Base-by-base conservation (phyloP, 2,113 vertebrate species). In the Neofelis nebulosa region DNA sequence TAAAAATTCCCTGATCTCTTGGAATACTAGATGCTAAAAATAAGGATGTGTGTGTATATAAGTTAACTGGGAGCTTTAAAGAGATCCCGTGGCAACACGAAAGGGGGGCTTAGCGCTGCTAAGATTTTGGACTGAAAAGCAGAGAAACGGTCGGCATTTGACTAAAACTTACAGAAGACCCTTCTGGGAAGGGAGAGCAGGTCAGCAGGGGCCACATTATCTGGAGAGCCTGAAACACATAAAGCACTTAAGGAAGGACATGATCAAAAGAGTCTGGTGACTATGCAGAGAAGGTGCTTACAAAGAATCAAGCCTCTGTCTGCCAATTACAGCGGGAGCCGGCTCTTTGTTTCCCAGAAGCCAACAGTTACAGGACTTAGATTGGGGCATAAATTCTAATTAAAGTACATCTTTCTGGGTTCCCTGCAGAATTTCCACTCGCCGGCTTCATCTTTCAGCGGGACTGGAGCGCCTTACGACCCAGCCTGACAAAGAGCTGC, bases 401-500 rank as follows among this genome's bases (percentile, higher is more conserved):
- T 57, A 79, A 82, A 89, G 3, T 1, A 41, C 50, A 3, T 18
- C 95, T 66, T 65, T 66, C 79, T 38, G 74, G 38, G 31, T 38
- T 80, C 48, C 91, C 94, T 2, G 68, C 23, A 85, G 79, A 93
- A 89, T 33, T 66, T 68, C 52, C 16, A 10, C 65, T 93, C 96
- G 48, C 31, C 52, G 80, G 38, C 38, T 93, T 38, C 52, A 61
- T 33, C 68, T 79, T 55, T 81, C 87, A 21, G 16, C 48, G 1
- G 3, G n/a, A n/a, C 21, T 23, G 9, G 33, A 14, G 65, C 27
- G 31, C 7, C 63, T 16, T 27, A 5, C 66, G 33, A 50, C 15
- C 15, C 15, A 74, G 41, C 23, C 66, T 1, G 6, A 88, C 68
- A 74, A 83, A 68, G 21, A 29, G 38, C 52, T 88, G 80, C 0